Percentiles rank a stretch among this genome's conserved stretches.
Evolutionary conservation across 2,888 invertebrate genomes (phyloP).

Genomic region (Osedax fenrisi): DNA sequence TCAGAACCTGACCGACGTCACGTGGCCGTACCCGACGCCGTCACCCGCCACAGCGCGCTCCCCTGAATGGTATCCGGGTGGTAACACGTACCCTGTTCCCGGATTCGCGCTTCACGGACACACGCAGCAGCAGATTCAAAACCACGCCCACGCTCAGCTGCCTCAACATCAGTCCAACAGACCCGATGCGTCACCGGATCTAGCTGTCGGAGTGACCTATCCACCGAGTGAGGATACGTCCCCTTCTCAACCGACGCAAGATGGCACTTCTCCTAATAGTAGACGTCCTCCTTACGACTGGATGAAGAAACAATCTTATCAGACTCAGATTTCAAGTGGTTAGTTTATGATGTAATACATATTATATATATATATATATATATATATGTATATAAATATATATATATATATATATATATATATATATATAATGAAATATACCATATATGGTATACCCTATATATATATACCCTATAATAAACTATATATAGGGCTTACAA

Average conservation of each 20-base stretch:
- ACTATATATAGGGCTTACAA: too few relatives aligned
- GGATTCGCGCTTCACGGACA: not conserved
- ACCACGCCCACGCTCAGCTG: not conserved
- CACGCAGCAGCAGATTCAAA: not conserved
- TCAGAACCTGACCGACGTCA: not conserved
- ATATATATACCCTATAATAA: too few relatives aligned
- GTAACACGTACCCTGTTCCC: not conserved
- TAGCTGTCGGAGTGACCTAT: not conserved
- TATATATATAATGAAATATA: not conserved
- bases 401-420: not conserved
- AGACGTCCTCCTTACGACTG: conserved; percentile 9
- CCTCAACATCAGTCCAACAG: not conserved
- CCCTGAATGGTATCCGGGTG: not conserved
- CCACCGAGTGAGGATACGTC: not conserved
- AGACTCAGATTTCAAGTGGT: conserved; percentile 9
- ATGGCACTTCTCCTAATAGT: not conserved
- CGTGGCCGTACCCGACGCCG: not conserved
- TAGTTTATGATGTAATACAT: not conserved
- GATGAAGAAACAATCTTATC: conserved; percentile 16
- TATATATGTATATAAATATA: not conserved
- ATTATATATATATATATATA: not conserved
- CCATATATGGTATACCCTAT: too few relatives aligned
- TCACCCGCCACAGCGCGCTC: not conserved
- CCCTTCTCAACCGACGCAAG: not conserved
- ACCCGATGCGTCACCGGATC: not conserved